Evolutionary conservation across 2,888 invertebrate species (phyloP).

Genomic region (Cephus spinipes): DNA sequence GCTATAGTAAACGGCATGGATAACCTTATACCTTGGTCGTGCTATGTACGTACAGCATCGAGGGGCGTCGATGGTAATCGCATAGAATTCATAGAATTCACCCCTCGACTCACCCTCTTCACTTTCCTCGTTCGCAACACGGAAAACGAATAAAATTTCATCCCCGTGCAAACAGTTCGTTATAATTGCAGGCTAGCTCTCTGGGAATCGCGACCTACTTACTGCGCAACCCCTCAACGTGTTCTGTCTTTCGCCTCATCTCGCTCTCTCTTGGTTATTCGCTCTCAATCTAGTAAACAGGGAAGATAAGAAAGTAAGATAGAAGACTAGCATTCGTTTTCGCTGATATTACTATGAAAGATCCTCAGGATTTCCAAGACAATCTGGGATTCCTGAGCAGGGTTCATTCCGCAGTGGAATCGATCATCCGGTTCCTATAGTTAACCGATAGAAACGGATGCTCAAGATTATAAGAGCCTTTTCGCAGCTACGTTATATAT

Average conservation of each 20-base stretch:
- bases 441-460: background rate
- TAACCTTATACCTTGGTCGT: background rate
- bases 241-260: background rate
- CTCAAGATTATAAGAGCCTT: background rate
- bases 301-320: background rate
- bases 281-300: background rate
- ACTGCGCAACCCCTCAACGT: background rate
- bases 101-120: background rate
- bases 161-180: slow-evolving; percentile 2
- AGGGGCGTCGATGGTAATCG: slow-evolving; percentile 3
- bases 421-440: background rate
- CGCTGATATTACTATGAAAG: background rate
- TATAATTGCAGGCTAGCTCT: slow-evolving; percentile 1
- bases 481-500: background rate
- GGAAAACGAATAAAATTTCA: background rate
- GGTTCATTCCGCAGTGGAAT: background rate
- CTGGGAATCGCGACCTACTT: slow-evolving; percentile 7
- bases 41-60: background rate
- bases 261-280: background rate
- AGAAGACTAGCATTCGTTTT: background rate
- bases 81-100: background rate
- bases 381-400: background rate
- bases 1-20: background rate
- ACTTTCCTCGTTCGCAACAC: background rate
- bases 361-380: background rate